Evolutionary conservation across 2,113 vertebrate genomes (phyloP).

Genomic region (Petroica traversi): DNA sequence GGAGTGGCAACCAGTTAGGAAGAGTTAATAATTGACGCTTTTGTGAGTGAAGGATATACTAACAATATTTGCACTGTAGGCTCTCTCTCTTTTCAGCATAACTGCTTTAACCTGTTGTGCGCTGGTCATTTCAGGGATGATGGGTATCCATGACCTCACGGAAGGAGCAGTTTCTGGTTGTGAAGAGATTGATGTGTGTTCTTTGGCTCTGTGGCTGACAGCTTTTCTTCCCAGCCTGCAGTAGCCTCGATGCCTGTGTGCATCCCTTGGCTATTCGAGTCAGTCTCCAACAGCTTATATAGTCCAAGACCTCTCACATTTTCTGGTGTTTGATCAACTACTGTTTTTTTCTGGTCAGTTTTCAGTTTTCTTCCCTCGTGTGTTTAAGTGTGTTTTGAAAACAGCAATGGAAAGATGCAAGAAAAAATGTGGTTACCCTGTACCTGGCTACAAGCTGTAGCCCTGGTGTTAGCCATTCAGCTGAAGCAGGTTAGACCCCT

Average conservation of each 20-base stretch:
- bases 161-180: neutral
- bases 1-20: conserved; percentile 23
- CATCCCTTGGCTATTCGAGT: neutral
- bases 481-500: neutral
- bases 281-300: neutral
- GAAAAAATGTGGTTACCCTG: neutral
- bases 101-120: neutral
- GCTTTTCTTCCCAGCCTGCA: neutral
- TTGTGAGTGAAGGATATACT: neutral
- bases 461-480: neutral
- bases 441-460: neutral
- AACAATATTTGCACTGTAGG: neutral
- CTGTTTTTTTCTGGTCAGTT: neutral
- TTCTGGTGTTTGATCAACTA: neutral
- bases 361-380: neutral
- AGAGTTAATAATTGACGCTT: conserved; percentile 34
- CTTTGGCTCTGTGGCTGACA: neutral
- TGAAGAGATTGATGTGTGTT: neutral
- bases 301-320: neutral
- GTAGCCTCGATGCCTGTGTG: rapidly evolving
- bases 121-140: neutral
- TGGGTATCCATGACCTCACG: rapidly evolving
- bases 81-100: neutral
- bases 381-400: neutral
- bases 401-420: neutral